Evolutionary conservation across 2,797 vertebrate species (phyloP), one percentile per base, ranked within the genome.

Genomic region (Macroramphosus scolopax): DNA sequence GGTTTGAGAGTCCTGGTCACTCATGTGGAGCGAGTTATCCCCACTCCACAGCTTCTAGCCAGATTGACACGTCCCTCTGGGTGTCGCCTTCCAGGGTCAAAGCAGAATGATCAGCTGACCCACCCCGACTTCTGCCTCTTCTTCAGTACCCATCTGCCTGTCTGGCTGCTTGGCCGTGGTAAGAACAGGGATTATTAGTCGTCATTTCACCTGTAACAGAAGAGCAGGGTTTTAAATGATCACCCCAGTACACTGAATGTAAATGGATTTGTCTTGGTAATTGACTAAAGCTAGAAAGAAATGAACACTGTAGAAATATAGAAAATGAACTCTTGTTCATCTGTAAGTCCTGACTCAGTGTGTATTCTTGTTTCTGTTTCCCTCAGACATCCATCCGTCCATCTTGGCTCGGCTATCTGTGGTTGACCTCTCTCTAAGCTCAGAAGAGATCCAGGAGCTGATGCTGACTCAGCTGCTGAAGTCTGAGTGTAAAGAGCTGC

Each of bases 391-490:
- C 37, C 88, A 88, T 34, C 72, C 72, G 0, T 78, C 81, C 13
- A 52, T 92, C 24, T 64, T 94, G 67, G 83, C 90, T 48, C 53
- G 57, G 44, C 70, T 93, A 6, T 75, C 70, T 14, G 76, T 93
- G 20, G 74, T 93, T 34, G 91, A 95, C 77, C 75, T 94, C 56
- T 85, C 89, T 31, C 73, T 89, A 34, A 87, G 90, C 69, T 57
- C 59, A 18, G 74, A 79, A 2, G 84, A 91, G 34, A 69, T 92
- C 36, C 83, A 89, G 73, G 86, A 91, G 43, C 69, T 90, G 54
- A 75, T 94, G 76, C 79, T 93, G 71, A 77, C 80, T 12, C 88
- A 92, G 74, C 73, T 94, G 30, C 47, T 91, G 69, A 75, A 68
- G 15, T 39, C 65, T 1, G 84, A 91, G 43, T 43, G 75, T 35